Evolutionary conservation across 2,113 vertebrate genomes (phyloP), one percentile per base, ranked within the genome.

Genomic region (Cyrtonyx montezumae): DNA sequence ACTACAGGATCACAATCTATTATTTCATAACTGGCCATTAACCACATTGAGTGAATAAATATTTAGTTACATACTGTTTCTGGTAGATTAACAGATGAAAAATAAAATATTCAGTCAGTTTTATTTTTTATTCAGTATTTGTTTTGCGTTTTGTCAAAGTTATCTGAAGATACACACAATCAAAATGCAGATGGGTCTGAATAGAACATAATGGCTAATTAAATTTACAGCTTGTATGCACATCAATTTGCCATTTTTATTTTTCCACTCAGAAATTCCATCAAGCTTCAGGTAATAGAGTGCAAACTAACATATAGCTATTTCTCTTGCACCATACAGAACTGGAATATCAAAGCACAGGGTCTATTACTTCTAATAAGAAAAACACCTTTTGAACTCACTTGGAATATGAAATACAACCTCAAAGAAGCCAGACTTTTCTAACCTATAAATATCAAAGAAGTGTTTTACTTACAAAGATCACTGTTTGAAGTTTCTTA

Each of bases 211-310:
- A 42, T 0, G 0, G 76, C 73, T 94, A 94, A 96, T 90, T 91
- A 95, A 93, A 91, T 85, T 81, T 89, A 82, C 62, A 88, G 26
- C 76, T 80, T 83, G 75, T 65, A 70, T 65, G 79, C 89, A 95
- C 85, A 91, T 77, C 74, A 91, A 95, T 89, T 91, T 46, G 40
- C 65, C 21, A 56, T 69, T 96, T 91, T 92, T 87, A 79, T 92
- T 95, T 92, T 89, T 61, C 67, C 55, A 67, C 68, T 49, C n/a
- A n/a, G n/a, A 84, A 92, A 95, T 78, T 59, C 63, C 83, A 91
- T 89, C 79, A 79, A 65, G 48, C 32, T 92, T 63, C 82, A 77
- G 11, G 19, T 88, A 83, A 82, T 58, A 56, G 55, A 83, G 77
- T 56, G 56, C 16, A 79, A 85, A 78, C 71, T 42, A 71, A 22